These are phyloP conservation scores for Hiodon tergisus DNA, from an alignment of 2,113 vertebrate genomes.

Conservation along the genomic window DNA sequence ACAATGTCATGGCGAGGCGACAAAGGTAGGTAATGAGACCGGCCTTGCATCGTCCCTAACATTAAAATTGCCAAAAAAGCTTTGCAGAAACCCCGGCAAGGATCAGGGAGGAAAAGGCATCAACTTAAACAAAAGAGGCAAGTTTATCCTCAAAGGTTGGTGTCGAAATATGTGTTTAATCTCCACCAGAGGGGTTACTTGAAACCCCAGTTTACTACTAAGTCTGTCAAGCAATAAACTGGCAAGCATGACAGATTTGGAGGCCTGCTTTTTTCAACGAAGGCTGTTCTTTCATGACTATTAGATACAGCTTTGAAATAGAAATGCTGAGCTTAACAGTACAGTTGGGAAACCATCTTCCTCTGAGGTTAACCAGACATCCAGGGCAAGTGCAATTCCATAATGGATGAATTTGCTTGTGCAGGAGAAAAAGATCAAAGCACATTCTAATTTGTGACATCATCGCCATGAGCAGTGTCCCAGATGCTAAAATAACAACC, in stretches of 20 bases:
- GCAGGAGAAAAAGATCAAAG: background rate
- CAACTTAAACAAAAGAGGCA: too few relatives aligned
- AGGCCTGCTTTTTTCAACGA: too few relatives aligned
- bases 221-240: too few relatives aligned
- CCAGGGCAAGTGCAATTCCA: background rate
- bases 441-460: background rate
- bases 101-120: too few relatives aligned
- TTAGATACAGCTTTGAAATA: background rate
- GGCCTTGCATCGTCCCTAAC: background rate
- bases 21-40: background rate
- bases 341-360: background rate
- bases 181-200: too few relatives aligned
- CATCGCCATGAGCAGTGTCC: slow-evolving; percentile 1
- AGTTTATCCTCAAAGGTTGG: too few relatives aligned
- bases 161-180: too few relatives aligned
- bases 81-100: too few relatives aligned
- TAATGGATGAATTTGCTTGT: background rate
- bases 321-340: background rate
- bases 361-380: slow-evolving; percentile 1
- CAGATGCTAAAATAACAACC: background rate
- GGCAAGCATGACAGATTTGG: too few relatives aligned
- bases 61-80: background rate
- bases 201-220: too few relatives aligned
- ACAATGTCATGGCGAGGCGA: background rate
- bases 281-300: background rate